These are phyloP conservation scores for Eulithis testata DNA, from an alignment of 2,888 invertebrate species.

Conservation along the genomic window DNA sequence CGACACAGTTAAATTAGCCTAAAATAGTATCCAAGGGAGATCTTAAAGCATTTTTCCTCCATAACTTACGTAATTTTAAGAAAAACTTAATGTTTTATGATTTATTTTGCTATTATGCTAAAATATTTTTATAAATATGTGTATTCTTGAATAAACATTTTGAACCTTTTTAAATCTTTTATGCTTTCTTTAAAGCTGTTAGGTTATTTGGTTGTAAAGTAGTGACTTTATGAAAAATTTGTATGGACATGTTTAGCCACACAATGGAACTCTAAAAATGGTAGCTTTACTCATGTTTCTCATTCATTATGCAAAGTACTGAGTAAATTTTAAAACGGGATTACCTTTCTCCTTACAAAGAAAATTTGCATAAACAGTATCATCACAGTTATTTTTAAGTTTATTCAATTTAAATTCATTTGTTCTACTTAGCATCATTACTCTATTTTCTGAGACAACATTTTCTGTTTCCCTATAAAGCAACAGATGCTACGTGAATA, in stretches of 20 bases:
- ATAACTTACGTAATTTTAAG: no score
- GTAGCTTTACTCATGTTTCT: constrained; percentile 21
- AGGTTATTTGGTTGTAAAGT: no score
- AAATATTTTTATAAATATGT: no score
- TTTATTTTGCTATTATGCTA: no score
- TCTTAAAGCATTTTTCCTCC: no score
- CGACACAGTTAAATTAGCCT: no score
- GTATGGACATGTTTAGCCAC: neutral
- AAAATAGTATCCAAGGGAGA: no score
- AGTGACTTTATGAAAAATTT: no score
- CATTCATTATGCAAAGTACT: constrained; percentile 45
- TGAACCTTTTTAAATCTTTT: no score
- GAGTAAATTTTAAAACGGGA: constrained; percentile 39
- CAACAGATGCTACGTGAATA: constrained; percentile 18
- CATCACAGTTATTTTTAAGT: constrained; percentile 43
- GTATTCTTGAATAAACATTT: no score
- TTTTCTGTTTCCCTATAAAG: constrained; percentile 5
- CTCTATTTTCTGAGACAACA: constrained; percentile 1
- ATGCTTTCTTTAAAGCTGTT: no score
- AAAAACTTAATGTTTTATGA: no score
- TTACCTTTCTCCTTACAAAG: constrained; percentile 41
- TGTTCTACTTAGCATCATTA: constrained; percentile 35
- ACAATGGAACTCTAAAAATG: constrained; percentile 8
- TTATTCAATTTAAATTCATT: constrained; percentile 42
- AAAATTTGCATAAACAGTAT: constrained; percentile 42